These are phyloP conservation scores for Criorhina ranunculi DNA, from an alignment of 2,888 invertebrate genomes.

Conservation along the genomic window DNA sequence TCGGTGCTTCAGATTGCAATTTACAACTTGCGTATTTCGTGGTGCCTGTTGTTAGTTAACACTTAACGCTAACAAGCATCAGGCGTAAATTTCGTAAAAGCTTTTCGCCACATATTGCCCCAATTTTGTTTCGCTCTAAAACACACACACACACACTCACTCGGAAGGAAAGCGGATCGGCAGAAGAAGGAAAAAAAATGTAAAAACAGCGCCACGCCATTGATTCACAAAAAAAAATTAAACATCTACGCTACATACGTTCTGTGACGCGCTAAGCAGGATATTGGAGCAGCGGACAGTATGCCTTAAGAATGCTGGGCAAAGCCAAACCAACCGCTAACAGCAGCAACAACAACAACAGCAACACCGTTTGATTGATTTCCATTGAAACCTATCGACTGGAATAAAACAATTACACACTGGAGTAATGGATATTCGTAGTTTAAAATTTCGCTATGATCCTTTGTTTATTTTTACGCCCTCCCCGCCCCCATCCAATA, in stretches of 20 bases:
- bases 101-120: constrained; percentile 31
- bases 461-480: constrained; percentile 57
- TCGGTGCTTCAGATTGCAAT: constrained; percentile 30
- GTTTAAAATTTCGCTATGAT: constrained; percentile 71
- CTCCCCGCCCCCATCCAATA: constrained; percentile 8
- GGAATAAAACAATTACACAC: constrained; percentile 80
- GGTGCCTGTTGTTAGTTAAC: constrained; percentile 9
- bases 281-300: constrained; percentile 19
- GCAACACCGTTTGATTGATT: constrained; percentile 70
- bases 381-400: constrained; percentile 77
- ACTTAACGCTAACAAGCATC: constrained; percentile 23
- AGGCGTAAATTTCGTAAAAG: constrained; percentile 32
- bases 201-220: constrained; percentile 23
- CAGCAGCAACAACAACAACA: constrained; percentile 27
- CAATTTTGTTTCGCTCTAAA: constrained; percentile 2
- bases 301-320: constrained; percentile 3
- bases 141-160: constrained; percentile 10
- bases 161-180: neutral
- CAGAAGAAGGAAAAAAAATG: neutral
- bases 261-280: constrained; percentile 29
- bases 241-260: neutral
- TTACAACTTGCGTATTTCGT: constrained; percentile 21
- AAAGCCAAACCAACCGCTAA: constrained; percentile 7
- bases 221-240: constrained; percentile 18
- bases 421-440: constrained; percentile 72